Conservation (phyloP, 2,113 vertebrate genomes). For the Pygoscelis adeliae region DNA sequence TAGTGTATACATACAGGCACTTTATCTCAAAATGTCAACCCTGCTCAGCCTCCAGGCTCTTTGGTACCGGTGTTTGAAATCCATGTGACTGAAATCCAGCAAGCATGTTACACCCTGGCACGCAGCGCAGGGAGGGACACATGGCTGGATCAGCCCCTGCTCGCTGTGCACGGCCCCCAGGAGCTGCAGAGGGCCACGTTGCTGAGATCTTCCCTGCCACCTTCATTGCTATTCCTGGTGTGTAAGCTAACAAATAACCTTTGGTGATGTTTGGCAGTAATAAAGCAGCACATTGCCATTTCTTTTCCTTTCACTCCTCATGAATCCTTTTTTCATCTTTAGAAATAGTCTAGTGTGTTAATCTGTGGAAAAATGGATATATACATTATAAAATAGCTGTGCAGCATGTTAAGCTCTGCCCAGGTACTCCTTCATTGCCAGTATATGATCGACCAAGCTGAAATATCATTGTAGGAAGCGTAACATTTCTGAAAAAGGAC, state of each 20-base stretch:
- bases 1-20: accelerated
- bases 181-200: not conserved
- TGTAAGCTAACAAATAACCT: not conserved
- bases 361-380: not conserved
- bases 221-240: not conserved
- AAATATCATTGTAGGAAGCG: not conserved
- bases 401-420: not conserved
- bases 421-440: not conserved
- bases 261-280: not conserved
- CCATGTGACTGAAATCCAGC: accelerated
- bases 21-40: not conserved
- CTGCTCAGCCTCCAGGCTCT: not conserved
- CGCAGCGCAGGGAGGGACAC: accelerated
- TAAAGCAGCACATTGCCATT: not conserved
- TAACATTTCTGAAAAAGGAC: not conserved
- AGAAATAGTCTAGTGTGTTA: not conserved
- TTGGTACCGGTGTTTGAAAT: not conserved
- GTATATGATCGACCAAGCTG: not conserved
- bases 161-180: accelerated
- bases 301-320: not conserved
- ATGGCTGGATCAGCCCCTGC: not conserved
- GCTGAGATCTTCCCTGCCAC: not conserved
- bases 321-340: not conserved
- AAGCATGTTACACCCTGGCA: accelerated
- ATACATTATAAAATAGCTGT: not conserved